Base-by-base conservation (phyloP, 2,888 invertebrate genomes). In the Encarsia formosa region DNA sequence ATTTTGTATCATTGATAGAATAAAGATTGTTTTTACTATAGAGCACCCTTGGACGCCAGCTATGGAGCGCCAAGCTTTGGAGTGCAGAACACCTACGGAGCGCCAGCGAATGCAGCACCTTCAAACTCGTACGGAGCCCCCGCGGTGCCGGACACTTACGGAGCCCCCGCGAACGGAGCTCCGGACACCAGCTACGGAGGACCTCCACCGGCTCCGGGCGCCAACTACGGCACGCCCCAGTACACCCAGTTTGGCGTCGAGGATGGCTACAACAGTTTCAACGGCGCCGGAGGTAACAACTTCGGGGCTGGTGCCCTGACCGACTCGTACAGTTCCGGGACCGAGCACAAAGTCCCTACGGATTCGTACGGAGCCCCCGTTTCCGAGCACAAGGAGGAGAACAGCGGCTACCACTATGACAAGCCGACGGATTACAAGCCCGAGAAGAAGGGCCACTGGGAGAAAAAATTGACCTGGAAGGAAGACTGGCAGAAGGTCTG, bases 391-490 rank as follows among this genome's bases (percentile, higher is more conserved):
- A 19, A 1, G 29, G 13, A 29, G 8, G 13, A 8, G 29, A 13
- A 29, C 29, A 8, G 13, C 29, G 8, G 13, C 29, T 9, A 13
- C 8, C 29, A 8, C 29, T 13, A 9, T 8, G 29, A 9, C 13
- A 29, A 8, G 8, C 29, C 34, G 64, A 65, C 5, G 65, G 66
- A 4, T 58, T 63, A 13, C 65, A 62, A 0, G 43, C 61, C 16
- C 59, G 56, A 9, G 59, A 60, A 1, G 64, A 66, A 59, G 56
- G 88, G 88, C 54, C 82, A 83, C 61, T 88, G 87, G 87, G 86
- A 88, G 71, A 89, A 88, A 73, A 89, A 88, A 72, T 78, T 90
- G 39, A 81, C 81, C 23, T 91, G 90, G 90, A 90, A 90, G 73
- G 85, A 86, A 54, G 88, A 88, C 61, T 88, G 87, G 87, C 82